A percentile compares a stretch with the other conserved stretches of the same genome.
phyloP scores from a whole-genome alignment of 2,113 vertebrate species.

The Apodemus speciosus region DNA sequence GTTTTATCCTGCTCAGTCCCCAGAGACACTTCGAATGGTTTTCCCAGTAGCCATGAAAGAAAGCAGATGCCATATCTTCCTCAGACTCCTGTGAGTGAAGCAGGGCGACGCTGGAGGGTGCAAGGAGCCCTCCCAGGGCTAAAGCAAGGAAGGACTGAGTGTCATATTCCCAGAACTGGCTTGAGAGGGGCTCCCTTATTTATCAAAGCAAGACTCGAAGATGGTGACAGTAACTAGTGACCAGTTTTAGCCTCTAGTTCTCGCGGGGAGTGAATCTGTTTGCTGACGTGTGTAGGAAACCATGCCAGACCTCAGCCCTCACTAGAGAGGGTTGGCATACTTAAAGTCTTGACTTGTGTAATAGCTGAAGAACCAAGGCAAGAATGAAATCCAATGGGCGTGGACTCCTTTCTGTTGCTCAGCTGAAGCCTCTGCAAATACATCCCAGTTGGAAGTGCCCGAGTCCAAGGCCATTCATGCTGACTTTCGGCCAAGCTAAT shows the following conservation, averaged over 20 bases:
- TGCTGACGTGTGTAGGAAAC: constrained; percentile 20
- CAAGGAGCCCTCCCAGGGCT: background rate
- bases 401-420: background rate
- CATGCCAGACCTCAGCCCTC: background rate
- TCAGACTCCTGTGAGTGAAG: background rate
- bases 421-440: background rate
- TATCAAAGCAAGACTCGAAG: constrained; percentile 7
- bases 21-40: background rate
- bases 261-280: background rate
- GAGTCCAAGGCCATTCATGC: background rate
- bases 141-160: too few species aligned
- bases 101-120: background rate
- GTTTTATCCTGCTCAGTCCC: background rate
- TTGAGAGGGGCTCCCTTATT: background rate
- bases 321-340: background rate
- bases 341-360: background rate
- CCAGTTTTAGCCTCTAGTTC: background rate
- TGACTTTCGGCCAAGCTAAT: constrained; percentile 3
- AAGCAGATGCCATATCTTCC: background rate
- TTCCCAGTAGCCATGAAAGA: background rate
- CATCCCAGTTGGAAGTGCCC: background rate
- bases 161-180: background rate
- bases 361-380: background rate
- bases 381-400: background rate
- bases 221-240: background rate